These are phyloP conservation scores for Yponomeuta sedellus DNA, from an alignment of 2,888 invertebrate species.

Conservation along the genomic window DNA sequence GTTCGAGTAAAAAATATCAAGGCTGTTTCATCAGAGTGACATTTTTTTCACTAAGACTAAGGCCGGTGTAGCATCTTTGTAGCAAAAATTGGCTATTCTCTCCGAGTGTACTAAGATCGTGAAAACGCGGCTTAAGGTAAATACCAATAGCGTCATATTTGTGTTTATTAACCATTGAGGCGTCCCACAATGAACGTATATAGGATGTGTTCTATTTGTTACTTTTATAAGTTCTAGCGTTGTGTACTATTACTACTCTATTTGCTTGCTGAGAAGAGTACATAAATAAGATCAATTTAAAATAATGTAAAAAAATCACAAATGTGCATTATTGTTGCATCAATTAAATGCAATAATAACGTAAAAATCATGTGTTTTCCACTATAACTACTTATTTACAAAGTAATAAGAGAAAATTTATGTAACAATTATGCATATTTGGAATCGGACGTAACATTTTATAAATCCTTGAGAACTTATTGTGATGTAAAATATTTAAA, in stretches of 20 bases:
- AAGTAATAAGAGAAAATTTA: not conserved
- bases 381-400: not conserved
- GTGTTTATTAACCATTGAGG: no score
- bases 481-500: not conserved
- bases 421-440: not conserved
- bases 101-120: no score
- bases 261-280: not conserved
- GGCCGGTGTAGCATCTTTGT: no score
- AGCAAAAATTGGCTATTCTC: no score
- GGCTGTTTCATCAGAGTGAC: no score
- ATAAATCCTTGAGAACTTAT: not conserved
- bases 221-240: not conserved
- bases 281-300: not conserved
- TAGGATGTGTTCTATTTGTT: not conserved
- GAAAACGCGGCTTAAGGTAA: no score
- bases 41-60: no score
- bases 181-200: no score
- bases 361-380: not conserved
- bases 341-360: not conserved
- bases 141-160: no score
- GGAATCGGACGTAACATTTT: not conserved
- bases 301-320: not conserved
- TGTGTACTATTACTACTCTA: not conserved
- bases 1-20: no score
- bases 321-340: not conserved